Conservation (phyloP, 2,888 invertebrate genomes). For the Hirtodrosophila confusa region DNA sequence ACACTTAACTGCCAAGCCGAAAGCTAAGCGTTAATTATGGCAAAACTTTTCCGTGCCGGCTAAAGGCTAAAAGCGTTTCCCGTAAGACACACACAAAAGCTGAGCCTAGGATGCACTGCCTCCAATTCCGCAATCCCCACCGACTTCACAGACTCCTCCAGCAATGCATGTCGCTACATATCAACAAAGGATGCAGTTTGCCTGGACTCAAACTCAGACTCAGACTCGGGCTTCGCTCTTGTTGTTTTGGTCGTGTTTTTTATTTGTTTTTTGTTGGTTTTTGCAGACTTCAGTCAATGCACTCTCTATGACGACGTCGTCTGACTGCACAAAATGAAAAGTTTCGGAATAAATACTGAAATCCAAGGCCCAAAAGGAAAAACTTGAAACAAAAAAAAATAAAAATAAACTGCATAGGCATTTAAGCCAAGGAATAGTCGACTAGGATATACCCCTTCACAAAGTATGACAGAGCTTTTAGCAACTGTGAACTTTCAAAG, state of each 20-base stretch:
- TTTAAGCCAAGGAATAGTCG: not conserved
- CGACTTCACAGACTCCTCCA: slow-evolving; percentile 13
- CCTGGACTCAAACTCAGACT: slow-evolving; percentile 31
- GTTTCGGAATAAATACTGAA: slow-evolving; percentile 66
- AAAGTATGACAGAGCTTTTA: no score
- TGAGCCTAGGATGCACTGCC: slow-evolving; percentile 44
- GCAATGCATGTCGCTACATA: slow-evolving; percentile 70
- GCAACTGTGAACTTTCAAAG: no score
- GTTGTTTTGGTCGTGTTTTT: slow-evolving; percentile 43
- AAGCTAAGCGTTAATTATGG: slow-evolving; percentile 75
- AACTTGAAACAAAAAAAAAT: slow-evolving; percentile 55
- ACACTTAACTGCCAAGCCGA: slow-evolving; percentile 65
- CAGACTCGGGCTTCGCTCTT: slow-evolving; percentile 30
- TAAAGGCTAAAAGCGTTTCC: slow-evolving; percentile 57
- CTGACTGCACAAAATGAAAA: slow-evolving; percentile 81
- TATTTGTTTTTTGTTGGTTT: slow-evolving; percentile 42
- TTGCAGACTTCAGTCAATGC: slow-evolving; percentile 79
- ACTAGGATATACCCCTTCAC: slow-evolving; percentile 19
- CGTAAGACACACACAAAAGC: slow-evolving; percentile 59
- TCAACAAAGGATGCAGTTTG: slow-evolving; percentile 75
- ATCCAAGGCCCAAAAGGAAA: slow-evolving; percentile 70
- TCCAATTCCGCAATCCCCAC: not conserved
- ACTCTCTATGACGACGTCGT: slow-evolving; percentile 80
- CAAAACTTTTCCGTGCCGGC: slow-evolving; percentile 63
- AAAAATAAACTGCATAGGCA: slow-evolving; percentile 39